phyloP scores from a whole-genome alignment of 2,113 vertebrate genomes.

The Diglossa brunneiventris region DNA sequence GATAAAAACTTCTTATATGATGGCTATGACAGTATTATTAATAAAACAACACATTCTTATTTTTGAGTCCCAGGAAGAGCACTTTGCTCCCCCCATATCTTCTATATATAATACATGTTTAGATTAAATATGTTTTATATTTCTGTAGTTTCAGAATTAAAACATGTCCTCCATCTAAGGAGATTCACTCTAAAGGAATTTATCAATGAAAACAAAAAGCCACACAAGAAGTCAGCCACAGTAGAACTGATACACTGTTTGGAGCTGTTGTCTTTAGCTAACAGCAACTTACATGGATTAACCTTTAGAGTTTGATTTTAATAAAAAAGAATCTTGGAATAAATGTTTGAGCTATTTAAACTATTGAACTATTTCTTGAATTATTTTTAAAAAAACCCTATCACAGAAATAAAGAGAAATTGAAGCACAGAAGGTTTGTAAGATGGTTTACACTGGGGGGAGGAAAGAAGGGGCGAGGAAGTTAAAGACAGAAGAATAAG shows the following conservation, averaged over 20 bases:
- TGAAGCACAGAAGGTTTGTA: neutral
- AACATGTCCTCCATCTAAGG: neutral
- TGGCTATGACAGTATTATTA: neutral
- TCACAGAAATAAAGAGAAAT: neutral
- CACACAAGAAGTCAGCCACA: neutral
- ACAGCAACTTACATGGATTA: neutral
- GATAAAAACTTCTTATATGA: neutral
- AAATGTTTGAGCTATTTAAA: neutral
- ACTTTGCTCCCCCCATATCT: neutral
- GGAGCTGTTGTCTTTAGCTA: neutral
- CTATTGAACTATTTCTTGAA: no score
- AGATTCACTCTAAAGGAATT: neutral
- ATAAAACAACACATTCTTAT: neutral
- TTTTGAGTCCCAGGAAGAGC: neutral
- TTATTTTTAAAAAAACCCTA: neutral
- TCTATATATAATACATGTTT: neutral
- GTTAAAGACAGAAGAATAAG: slow-evolving; percentile 29
- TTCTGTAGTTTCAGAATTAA: neutral
- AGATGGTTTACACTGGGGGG: neutral
- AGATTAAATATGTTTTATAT: neutral
- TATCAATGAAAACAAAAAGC: neutral
- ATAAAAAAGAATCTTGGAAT: neutral
- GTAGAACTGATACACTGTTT: neutral
- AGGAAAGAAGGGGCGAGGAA: neutral
- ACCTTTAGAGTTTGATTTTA: neutral